Evolutionary conservation across 2,888 invertebrate species (phyloP).

Genomic region (Myopa tessellatipennis): DNA sequence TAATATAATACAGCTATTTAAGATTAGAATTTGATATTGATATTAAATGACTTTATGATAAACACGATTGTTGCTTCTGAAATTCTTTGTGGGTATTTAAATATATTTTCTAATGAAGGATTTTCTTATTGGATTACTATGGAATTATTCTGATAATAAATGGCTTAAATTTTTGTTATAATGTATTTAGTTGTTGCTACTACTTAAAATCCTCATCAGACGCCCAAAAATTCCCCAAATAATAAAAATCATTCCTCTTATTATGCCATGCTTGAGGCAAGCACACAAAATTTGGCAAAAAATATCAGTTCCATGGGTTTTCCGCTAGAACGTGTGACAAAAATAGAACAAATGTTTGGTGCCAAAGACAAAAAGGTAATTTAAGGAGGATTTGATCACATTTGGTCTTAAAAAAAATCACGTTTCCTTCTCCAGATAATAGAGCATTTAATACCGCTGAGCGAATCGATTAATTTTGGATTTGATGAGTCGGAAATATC

Average conservation of each 20-base stretch:
- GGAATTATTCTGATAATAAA: too few relatives aligned
- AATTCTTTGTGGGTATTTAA: too few relatives aligned
- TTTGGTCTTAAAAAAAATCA: neutral
- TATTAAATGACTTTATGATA: too few relatives aligned
- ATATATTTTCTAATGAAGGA: too few relatives aligned
- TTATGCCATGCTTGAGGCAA: constrained; percentile 55
- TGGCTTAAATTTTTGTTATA: too few relatives aligned
- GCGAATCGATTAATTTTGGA: constrained; percentile 84
- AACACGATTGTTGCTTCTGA: too few relatives aligned
- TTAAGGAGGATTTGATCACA: neutral
- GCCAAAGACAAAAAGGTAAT: constrained; percentile 85
- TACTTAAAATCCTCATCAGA: constrained; percentile 13
- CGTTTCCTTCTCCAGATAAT: constrained; percentile 73
- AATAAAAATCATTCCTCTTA: constrained; percentile 34
- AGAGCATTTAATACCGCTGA: constrained; percentile 82
- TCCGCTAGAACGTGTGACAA: constrained; percentile 81
- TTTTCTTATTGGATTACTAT: too few relatives aligned
- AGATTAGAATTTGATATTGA: too few relatives aligned
- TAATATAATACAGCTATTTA: too few relatives aligned
- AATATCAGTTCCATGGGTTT: constrained; percentile 91
- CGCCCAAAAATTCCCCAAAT: constrained; percentile 22
- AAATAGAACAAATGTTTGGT: constrained; percentile 82
- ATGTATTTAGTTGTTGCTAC: neutral
- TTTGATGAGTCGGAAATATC: constrained; percentile 80
- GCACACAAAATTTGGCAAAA: constrained; percentile 76